Base-by-base conservation (phyloP, 1,140 invertebrate genomes). In the Drosophila lacteicornis region DNA sequence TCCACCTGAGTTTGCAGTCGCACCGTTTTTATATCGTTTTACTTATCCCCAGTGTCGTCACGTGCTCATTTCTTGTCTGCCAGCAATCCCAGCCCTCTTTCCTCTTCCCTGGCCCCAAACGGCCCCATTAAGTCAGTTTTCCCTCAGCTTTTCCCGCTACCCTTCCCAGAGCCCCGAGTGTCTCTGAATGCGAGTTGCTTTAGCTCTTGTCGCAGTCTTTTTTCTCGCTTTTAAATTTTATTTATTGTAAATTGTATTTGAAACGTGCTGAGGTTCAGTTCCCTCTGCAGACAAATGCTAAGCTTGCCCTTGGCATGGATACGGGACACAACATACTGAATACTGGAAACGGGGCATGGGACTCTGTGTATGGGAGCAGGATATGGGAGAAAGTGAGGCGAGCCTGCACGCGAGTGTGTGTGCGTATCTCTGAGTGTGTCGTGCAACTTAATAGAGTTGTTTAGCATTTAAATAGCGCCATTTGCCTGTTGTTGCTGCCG, bases 211-310 rank as follows among this genome's bases (percentile, higher is more conserved):
- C 76, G 77, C 85, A 88, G 85, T 83, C 56, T 71, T 79, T 85
- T 82, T 75, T 62, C 78, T 81, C 82, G 84, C 84, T 88, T 88
- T 90, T 88, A 88, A 90, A 88, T 88, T 88, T 88, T 88, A 88
- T 88, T 88, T 88, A 88, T 88, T 88, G 84, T 88, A 88, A 88
- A 88, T 88, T 88, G 85, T 90, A 88, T 88, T 88, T 84, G 85
- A 88, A 90, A 90, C 85, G 85, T 90, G 84, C 84, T 88, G 85
- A 90, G 81, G 84, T 85, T 90, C 85, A 76, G 83, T 85, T 90
- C 78, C 76, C 75, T 79, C 65, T 46, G 45, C 69, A 43, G 53
- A 71, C 67, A 77, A 77, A 77, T 77, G 75, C 75, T 77, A 78
- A 61, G 75, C 75, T 77, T 71, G 75, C 75, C 70, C 70, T 82